Conservation (phyloP, 2,797 vertebrate genomes). For the Huso huso region DNA sequence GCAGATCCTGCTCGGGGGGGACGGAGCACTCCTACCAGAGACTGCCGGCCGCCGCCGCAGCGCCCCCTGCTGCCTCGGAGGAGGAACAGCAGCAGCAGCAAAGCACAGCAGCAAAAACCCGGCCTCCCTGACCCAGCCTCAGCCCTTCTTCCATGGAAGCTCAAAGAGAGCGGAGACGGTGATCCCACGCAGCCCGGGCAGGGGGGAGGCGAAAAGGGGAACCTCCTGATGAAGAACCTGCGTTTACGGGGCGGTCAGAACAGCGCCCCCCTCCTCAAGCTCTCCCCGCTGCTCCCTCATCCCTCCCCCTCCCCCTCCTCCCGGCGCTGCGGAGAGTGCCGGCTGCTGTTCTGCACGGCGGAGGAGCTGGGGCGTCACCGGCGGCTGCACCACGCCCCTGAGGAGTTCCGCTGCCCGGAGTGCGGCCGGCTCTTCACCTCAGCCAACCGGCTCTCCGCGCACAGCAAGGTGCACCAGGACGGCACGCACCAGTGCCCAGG, state of each 20-base stretch:
- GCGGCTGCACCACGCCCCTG: conserved; percentile 16
- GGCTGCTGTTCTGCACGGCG: conserved; percentile 29
- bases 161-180: conserved; percentile 62
- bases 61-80: background rate
- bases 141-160: too few species aligned
- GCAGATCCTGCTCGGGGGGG: background rate
- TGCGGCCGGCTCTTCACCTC: conserved; percentile 70
- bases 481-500: conserved; percentile 74
- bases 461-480: conserved; percentile 73
- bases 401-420: conserved; percentile 40
- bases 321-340: conserved; percentile 61
- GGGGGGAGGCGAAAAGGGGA: conserved; percentile 32
- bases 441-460: conserved; percentile 71
- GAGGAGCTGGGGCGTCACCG: conserved; percentile 21
- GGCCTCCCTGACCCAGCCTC: too few species aligned
- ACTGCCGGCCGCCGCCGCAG: conserved; percentile 11
- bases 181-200: too few species aligned
- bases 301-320: conserved; percentile 20
- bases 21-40: conserved; percentile 49
- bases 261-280: conserved; percentile 12
- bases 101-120: too few species aligned
- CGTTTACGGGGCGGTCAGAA: conserved; percentile 22
- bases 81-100: conserved; percentile 25
- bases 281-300: conserved; percentile 10
- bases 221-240: too few species aligned